Conservation (phyloP, 2,888 invertebrate species). For the Cheilosia grossa region DNA sequence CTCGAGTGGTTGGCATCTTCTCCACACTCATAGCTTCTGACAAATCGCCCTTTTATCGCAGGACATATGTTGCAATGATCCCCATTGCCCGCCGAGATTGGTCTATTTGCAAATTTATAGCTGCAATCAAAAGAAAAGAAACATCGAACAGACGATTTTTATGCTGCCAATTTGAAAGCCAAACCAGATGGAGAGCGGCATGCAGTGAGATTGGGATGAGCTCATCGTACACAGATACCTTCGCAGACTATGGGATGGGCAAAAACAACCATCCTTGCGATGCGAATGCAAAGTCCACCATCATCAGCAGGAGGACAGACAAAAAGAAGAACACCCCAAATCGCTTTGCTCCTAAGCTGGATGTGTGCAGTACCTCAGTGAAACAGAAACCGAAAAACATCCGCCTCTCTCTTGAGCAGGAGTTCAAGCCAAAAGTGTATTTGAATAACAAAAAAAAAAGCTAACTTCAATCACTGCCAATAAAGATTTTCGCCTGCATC, state of each 20-base stretch:
- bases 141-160: conserved; percentile 69
- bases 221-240: conserved; percentile 28
- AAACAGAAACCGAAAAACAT: conserved; percentile 68
- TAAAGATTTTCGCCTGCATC: conserved; percentile 58
- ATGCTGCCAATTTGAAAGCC: conserved; percentile 70
- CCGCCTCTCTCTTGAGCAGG: conserved; percentile 7
- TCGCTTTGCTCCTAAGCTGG: conserved; percentile 60
- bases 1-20: conserved; percentile 23
- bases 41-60: conserved; percentile 73
- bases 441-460: conserved; percentile 72
- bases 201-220: conserved; percentile 49
- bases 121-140: conserved; percentile 70
- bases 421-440: conserved; percentile 64
- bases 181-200: conserved; percentile 42
- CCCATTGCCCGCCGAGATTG: conserved; percentile 55
- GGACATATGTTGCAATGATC: conserved; percentile 71
- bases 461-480: conserved; percentile 72
- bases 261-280: conserved; percentile 33
- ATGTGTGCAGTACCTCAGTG: conserved; percentile 38
- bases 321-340: conserved; percentile 27
- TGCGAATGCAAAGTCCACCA: conserved; percentile 68
- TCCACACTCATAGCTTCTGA: conserved; percentile 51
- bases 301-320: not conserved
- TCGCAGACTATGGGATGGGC: conserved; percentile 4
- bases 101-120: conserved; percentile 73